These are phyloP conservation scores for Acanthacorydalis orientalis DNA, from an alignment of 2,888 invertebrate species.

Conservation along the genomic window DNA sequence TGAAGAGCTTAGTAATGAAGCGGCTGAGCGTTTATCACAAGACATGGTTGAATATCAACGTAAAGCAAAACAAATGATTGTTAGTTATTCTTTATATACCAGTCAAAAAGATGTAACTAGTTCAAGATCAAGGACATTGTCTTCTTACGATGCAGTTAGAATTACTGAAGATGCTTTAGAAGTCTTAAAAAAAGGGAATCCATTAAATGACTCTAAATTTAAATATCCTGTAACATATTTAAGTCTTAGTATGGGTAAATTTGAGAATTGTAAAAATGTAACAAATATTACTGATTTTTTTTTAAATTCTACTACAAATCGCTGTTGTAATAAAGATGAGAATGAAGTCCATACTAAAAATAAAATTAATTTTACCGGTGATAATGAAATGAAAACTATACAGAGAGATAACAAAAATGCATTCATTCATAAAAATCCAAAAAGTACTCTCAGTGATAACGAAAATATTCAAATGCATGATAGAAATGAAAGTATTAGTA, in stretches of 20 bases:
- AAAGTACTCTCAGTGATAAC: neutral
- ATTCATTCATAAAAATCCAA: neutral
- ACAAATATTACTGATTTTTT: constrained; percentile 42
- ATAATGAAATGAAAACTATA: neutral
- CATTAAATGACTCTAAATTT: constrained; percentile 17
- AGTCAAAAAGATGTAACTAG: constrained; percentile 37
- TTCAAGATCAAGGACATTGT: constrained; percentile 44
- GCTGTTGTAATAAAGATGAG: neutral
- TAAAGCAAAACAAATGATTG: constrained; percentile 59
- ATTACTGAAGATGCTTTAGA: constrained; percentile 49
- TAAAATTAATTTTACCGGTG: neutral
- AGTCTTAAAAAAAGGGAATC: constrained; percentile 39
- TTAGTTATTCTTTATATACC: constrained; percentile 46
- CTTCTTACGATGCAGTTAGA: constrained; percentile 44
- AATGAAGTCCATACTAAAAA: neutral
- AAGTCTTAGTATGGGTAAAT: constrained; percentile 66
- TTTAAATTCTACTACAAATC: constrained; percentile 19
- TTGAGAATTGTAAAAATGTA: constrained; percentile 43
- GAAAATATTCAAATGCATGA: no score
- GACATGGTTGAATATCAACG: constrained; percentile 70
- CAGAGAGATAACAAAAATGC: neutral
- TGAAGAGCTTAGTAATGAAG: constrained; percentile 60
- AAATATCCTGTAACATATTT: constrained; percentile 44
- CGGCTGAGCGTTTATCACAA: constrained; percentile 64
- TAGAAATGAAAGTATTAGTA: neutral